A percentile compares a stretch with the other conserved stretches of the same genome.
Conservation (phyloP, 2,797 vertebrate genomes). For the Onychomys arenicola region DNA sequence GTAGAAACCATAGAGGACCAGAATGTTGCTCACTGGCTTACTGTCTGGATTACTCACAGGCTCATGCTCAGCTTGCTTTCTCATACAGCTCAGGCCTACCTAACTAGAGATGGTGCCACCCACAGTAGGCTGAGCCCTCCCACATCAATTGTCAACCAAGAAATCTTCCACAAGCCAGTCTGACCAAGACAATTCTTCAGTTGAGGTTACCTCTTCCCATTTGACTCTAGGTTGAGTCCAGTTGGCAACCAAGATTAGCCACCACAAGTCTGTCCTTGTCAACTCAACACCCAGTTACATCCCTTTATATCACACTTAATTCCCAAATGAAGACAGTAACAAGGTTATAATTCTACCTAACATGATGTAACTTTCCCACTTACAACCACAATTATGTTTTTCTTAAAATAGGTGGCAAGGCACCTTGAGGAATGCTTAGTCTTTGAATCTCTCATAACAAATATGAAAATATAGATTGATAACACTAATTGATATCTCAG, state of each 20-base stretch:
- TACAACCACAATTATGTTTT: not conserved
- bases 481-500: not conserved
- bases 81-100: not conserved
- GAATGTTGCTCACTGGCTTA: not conserved
- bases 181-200: not conserved
- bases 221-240: not conserved
- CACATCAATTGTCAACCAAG: not conserved
- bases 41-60: not conserved
- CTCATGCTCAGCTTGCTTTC: not conserved
- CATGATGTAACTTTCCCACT: not conserved
- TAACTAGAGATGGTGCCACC: not conserved
- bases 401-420: not conserved
- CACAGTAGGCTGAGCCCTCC: not conserved
- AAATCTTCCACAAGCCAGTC: not conserved
- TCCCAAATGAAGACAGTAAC: not conserved
- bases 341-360: not conserved
- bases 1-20: not conserved
- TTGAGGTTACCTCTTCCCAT: not conserved
- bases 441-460: not conserved
- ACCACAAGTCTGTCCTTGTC: not conserved
- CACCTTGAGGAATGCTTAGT: not conserved
- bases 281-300: not conserved
- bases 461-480: not conserved
- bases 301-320: not conserved
- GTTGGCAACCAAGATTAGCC: not conserved